Evolutionary conservation across 2,888 invertebrate species (phyloP), one percentile per base, ranked within the genome.

Genomic region (Nowickia ferox): DNA sequence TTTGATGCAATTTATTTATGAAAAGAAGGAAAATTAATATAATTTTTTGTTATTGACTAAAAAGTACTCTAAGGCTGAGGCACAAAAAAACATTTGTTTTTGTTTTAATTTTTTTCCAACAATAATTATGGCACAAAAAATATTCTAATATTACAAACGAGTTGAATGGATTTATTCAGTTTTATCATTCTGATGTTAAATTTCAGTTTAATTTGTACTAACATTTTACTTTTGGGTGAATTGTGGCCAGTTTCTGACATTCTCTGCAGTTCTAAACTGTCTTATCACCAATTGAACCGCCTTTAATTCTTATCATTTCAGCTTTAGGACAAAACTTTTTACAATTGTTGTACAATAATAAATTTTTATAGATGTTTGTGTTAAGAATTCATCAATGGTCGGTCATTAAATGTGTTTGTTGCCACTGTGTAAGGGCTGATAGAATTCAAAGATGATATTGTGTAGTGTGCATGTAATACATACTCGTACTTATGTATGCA

Each of bases 261-360:
- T 71, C 75, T 77, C 63, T 81, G 77, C 77, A 68, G 68, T 81
- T 85, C 81, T 85, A 85, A 85, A 85, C 55, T 81, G 84, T 38
- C 79, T 83, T 86, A 83, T 83, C 82, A 83, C 65, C 42, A 59
- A 71, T 65, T 83, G 78, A 82, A 85, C 74, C 81, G 83, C 69
- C 75, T 72, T 59, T 61, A 53, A 38, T 71, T 79, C 86, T 86
- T 86, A 86, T 86, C 86, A 86, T 22, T 75, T 65, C 59, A 80
- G 76, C 68, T 83, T 77, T 72, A 75, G 71, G 63, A 55, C 71
- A 51, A 57, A 59, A 61, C 75, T 68, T 74, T 68, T 19, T 44
- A 30, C 13, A 51, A 38, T 66, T 80, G 65, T 68, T 81, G 76
- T 82, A 82, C 69, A 82, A 71, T 42, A 69, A 46, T 42, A 44